These are phyloP conservation scores for Caenorhabditis latens DNA, from an alignment of 1,140 invertebrate species.

Conservation along the genomic window DNA sequence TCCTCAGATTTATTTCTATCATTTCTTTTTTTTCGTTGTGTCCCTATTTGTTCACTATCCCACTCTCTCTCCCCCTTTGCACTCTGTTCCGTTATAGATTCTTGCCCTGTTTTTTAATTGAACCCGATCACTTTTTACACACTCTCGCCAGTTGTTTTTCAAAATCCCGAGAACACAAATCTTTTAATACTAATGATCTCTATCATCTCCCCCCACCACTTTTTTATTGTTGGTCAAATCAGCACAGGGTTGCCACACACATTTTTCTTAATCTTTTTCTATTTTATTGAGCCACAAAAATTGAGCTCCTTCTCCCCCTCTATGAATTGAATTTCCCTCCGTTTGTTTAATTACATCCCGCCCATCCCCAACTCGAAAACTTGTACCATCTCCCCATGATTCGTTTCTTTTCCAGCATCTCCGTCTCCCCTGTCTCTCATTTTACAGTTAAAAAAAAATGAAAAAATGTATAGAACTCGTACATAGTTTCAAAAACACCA, in stretches of 20 bases:
- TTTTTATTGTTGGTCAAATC: background rate
- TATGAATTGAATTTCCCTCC: constrained; percentile 14
- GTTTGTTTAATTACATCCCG: background rate
- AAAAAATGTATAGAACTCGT: constrained; percentile 32
- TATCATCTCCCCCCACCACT: background rate
- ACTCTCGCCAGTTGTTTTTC: background rate
- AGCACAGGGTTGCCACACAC: constrained; percentile 5
- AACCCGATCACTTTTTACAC: background rate
- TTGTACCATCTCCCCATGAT: constrained; percentile 43
- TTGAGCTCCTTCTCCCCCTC: constrained; percentile 4
- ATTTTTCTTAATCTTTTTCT: constrained; percentile 11
- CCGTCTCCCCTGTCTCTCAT: background rate
- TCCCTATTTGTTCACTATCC: background rate
- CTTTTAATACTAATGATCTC: constrained; percentile 11
- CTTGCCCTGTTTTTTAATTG: background rate
- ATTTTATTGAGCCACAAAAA: constrained; percentile 23
- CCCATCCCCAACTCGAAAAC: background rate
- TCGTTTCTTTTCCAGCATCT: constrained; percentile 38
- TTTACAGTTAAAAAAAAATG: background rate
- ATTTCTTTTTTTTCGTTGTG: background rate
- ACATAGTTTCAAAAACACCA: background rate
- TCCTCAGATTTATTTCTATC: background rate
- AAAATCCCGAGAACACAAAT: background rate
- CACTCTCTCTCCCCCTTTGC: background rate
- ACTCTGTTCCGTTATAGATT: constrained; percentile 16